Evolutionary conservation across 2,113 vertebrate species (phyloP).

Genomic region (Irena cyanogastra): DNA sequence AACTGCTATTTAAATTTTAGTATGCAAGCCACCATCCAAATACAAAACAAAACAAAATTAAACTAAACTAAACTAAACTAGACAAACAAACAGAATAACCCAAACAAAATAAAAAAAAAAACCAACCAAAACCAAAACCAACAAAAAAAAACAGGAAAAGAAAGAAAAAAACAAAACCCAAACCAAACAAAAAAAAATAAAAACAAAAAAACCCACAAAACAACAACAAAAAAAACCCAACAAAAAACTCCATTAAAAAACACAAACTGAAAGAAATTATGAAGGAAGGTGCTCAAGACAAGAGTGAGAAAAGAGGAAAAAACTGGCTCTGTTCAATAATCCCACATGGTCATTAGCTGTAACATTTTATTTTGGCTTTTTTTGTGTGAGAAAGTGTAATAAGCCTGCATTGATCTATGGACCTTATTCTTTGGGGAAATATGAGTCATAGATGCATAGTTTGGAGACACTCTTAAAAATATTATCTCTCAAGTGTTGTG

Average conservation of each 20-base stretch:
- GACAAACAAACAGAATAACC: background rate
- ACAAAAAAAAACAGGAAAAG: background rate
- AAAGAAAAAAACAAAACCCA: background rate
- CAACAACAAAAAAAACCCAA: background rate
- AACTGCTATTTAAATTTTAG: conserved; percentile 35
- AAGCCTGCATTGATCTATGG: conserved; percentile 64
- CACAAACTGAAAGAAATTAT: accelerated
- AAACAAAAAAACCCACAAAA: background rate
- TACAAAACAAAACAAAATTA: background rate
- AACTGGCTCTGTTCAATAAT: conserved; percentile 3
- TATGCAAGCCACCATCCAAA: background rate
- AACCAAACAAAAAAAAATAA: background rate
- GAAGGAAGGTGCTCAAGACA: background rate
- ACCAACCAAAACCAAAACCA: background rate
- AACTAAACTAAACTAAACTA: background rate
- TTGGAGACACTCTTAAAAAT: conserved; percentile 66
- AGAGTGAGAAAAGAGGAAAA: background rate
- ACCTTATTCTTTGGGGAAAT: conserved; percentile 68
- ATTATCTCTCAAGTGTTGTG: conserved; percentile 73
- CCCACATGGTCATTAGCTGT: background rate
- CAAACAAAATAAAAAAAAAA: background rate
- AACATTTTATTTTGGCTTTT: conserved; percentile 11
- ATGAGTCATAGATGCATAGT: conserved; percentile 67
- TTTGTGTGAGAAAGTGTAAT: conserved; percentile 55
- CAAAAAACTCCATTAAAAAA: background rate